These are phyloP conservation scores for Triplophysa rosa DNA, from an alignment of 2,113 vertebrate species.

Conservation along the genomic window DNA sequence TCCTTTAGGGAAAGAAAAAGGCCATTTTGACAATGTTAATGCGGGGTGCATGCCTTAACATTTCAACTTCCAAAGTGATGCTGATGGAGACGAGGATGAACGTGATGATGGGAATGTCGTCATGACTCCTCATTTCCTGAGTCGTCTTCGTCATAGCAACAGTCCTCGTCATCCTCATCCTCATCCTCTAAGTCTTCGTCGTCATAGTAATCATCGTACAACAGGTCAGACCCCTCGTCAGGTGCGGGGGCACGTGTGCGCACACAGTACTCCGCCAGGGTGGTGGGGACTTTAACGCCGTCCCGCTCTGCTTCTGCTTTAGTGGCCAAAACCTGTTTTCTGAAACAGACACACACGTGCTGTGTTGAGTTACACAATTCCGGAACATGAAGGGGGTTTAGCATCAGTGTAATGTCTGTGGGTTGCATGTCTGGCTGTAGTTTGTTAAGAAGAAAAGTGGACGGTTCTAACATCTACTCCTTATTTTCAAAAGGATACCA, in stretches of 20 bases:
- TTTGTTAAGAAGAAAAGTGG: too few species aligned
- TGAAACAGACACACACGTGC: conserved; percentile 53
- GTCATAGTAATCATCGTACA: conserved; percentile 95
- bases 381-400: not conserved
- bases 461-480: too few species aligned
- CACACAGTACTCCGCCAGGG: conserved; percentile 93
- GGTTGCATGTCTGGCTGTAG: too few species aligned
- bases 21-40: conserved; percentile 43
- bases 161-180: conserved; percentile 79
- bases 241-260: conserved; percentile 86
- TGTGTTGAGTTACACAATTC: not conserved
- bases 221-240: conserved; percentile 90
- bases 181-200: conserved; percentile 84
- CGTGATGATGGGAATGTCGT: conserved; percentile 58
- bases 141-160: conserved; percentile 90
- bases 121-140: conserved; percentile 95
- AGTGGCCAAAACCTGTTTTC: conserved; percentile 93
- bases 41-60: conserved; percentile 55
- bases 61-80: conserved; percentile 46
- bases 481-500: too few species aligned
- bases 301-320: conserved; percentile 92
- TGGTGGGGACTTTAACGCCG: conserved; percentile 93
- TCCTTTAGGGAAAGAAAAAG: conserved; percentile 34
- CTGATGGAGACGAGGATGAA: not conserved
- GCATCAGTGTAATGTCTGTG: too few species aligned